These are phyloP conservation scores for Telmatochromis brachygnathus DNA, from an alignment of 2,113 vertebrate species.

Conservation along the genomic window DNA sequence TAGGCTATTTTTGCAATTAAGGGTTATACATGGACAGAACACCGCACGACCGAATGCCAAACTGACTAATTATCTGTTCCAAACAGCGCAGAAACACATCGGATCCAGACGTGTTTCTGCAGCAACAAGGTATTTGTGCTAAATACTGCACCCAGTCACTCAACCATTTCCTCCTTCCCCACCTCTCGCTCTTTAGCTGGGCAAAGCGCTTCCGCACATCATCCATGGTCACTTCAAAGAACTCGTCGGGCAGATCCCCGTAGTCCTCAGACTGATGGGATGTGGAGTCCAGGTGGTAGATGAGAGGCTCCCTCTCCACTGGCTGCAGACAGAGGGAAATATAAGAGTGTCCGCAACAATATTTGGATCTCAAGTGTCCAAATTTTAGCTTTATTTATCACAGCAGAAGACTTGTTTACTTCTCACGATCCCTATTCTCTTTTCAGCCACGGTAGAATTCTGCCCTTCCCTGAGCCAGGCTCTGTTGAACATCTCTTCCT, in stretches of 20 bases:
- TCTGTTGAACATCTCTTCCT: background rate
- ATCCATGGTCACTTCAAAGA: constrained; percentile 93
- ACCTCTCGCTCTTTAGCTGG: constrained; percentile 92
- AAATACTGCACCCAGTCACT: background rate
- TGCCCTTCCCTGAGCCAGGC: background rate
- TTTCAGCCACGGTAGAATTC: rapidly evolving
- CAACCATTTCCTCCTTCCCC: constrained; percentile 1
- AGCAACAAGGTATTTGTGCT: background rate
- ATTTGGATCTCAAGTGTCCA: background rate
- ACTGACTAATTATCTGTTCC: constrained; percentile 10
- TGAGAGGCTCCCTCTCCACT: constrained; percentile 71
- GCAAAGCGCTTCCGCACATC: constrained; percentile 88
- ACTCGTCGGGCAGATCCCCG: constrained; percentile 83
- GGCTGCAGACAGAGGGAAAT: constrained; percentile 23
- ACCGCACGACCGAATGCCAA: background rate
- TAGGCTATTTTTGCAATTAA: constrained; percentile 49
- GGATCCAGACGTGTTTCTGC: constrained; percentile 12
- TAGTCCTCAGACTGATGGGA: constrained; percentile 18
- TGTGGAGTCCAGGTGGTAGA: constrained; percentile 81
- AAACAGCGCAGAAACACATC: constrained; percentile 12
- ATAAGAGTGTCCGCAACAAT: background rate
- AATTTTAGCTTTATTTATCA: background rate
- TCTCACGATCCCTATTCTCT: background rate
- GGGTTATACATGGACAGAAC: constrained; percentile 13
- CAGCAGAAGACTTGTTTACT: background rate